Evolutionary conservation across 2,113 vertebrate species (phyloP), one percentile per base, ranked within the genome.

Genomic region (Bujurquina vittata): DNA sequence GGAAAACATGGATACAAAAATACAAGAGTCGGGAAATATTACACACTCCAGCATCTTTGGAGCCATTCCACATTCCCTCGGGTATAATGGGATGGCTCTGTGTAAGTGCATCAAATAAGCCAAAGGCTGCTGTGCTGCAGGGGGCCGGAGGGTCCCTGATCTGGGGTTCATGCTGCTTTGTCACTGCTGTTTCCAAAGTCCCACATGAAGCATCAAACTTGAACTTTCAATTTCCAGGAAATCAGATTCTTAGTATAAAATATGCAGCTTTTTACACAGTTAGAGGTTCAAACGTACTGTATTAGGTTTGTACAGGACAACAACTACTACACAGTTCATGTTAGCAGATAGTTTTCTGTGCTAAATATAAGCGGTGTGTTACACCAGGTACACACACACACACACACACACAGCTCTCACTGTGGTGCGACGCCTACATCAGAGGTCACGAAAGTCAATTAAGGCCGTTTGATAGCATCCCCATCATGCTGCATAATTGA

Each of bases 401-500:
- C 26, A 26, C 26, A 26, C 26, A 26, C 26, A 3, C 26, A 26
- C 26, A 26, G 0, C 43, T 31, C 26, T 72, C 23, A 8, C 67
- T 12, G 31, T 31, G 18, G 26, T 72, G 67, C 17, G n/a, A 22
- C 18, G 15, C 1, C 0, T 17, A 56, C 52, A 22, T 59, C 61
- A 29, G 29, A 23, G 20, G 46, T 7, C 62, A 55, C 18, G 17
- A 22, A 75, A 52, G 29, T 52, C 79, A 87, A 85, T 87, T 54
- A 74, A 63, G 7, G 26, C 37, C 52, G 76, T 89, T 87, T 54
- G 3, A 85, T 62, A 60, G 10, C n/a, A 2, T 57, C 75, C 76
- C 62, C 37, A 29, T 79, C 69, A 40, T 3, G 20, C 20, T 23
- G 62, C 49, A 26, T 87, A 85, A 91, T 92, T 88, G 86, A 77